Conservation (phyloP, 1,140 invertebrate genomes). For the Ceratoteleas bidentatus region DNA sequence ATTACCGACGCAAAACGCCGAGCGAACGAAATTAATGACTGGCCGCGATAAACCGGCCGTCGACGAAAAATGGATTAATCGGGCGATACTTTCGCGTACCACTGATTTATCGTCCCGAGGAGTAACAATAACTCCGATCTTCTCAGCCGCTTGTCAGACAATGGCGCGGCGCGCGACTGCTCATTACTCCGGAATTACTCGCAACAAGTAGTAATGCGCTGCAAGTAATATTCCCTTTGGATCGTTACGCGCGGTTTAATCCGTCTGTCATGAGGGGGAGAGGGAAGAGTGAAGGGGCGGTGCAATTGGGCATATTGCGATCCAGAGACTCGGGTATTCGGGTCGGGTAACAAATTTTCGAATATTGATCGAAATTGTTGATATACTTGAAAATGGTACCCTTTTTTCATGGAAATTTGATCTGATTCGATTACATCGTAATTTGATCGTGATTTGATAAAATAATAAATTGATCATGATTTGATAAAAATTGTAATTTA, state of each 20-base stretch:
- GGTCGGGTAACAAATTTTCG: too few relatives aligned
- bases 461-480: too few relatives aligned
- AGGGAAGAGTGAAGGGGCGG: conserved; percentile 33
- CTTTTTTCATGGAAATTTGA: too few relatives aligned
- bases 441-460: too few relatives aligned
- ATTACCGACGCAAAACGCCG: too few relatives aligned
- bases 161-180: conserved; percentile 29
- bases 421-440: too few relatives aligned
- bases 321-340: conserved; percentile 16
- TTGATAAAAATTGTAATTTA: too few relatives aligned
- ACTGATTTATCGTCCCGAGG: conserved; percentile 34
- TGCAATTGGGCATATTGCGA: conserved; percentile 31
- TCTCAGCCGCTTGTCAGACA: conserved; percentile 53
- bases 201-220: conserved; percentile 59
- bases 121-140: conserved; percentile 48
- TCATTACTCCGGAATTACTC: conserved; percentile 55
- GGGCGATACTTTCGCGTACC: conserved; percentile 25
- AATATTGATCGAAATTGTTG: too few relatives aligned
- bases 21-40: too few relatives aligned
- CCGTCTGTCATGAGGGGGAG: too few relatives aligned
- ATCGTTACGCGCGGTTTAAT: conserved; percentile 47
- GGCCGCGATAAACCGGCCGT: too few relatives aligned
- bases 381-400: too few relatives aligned
- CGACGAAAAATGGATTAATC: conserved; percentile 33
- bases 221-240: conserved; percentile 56